Conservation (phyloP, 23 tunicate genomes). For the Halocynthia roretzi region DNA sequence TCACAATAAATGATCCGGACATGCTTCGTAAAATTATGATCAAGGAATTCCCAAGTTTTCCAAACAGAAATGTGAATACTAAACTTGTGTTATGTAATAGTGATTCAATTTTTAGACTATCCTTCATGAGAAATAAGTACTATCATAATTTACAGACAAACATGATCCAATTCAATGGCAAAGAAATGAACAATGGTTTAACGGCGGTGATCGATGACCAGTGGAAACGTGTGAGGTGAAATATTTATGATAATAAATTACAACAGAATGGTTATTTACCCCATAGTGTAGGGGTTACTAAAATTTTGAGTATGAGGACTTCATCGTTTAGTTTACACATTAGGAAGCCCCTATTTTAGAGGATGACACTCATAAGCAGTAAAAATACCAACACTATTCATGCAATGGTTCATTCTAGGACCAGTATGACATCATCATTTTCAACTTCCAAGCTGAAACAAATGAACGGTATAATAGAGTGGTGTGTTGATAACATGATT, state of each 20-base stretch:
- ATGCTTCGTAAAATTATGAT: constrained; percentile 58
- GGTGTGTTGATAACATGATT: not conserved
- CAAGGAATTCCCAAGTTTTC: constrained; percentile 53
- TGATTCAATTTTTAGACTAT: no score
- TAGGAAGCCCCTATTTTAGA: no score
- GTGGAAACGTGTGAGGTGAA: constrained; percentile 67
- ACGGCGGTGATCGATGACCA: constrained; percentile 36
- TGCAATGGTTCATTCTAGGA: no score
- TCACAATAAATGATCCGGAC: constrained; percentile 52
- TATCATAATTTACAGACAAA: no score
- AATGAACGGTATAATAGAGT: no score
- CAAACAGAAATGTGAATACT: constrained; percentile 51
- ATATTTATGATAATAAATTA: not conserved
- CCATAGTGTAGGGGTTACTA: not conserved
- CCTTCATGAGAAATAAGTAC: no score
- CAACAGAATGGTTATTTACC: not conserved
- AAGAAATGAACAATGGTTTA: constrained; percentile 49
- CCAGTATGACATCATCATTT: no score
- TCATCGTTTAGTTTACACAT: no score
- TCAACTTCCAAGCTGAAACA: constrained; percentile 19
- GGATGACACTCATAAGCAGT: no score
- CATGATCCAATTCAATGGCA: constrained; percentile 18
- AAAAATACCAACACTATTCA: no score
- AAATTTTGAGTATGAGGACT: no score
- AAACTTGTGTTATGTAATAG: no score